Evolutionary conservation across 2,113 vertebrate species (phyloP).

Genomic region (Mormyrus lacerda): DNA sequence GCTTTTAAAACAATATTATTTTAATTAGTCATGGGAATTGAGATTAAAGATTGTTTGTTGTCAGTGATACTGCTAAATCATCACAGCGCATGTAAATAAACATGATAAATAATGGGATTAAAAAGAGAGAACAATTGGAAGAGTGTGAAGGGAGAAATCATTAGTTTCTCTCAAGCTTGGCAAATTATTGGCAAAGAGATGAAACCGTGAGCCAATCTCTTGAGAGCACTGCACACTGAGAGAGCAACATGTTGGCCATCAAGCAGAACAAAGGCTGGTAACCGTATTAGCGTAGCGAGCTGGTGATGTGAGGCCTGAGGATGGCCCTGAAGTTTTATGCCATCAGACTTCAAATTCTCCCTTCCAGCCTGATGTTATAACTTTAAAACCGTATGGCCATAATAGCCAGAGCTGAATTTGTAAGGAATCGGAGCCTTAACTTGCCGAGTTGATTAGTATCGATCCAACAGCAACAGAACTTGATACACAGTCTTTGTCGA

Average conservation of each 20-base stretch:
- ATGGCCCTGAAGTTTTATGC: not conserved
- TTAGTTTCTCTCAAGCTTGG: not conserved
- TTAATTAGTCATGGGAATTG: not conserved
- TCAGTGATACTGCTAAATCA: not conserved
- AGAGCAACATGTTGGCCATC: not conserved
- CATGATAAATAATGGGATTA: not conserved
- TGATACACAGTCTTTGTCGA: not conserved
- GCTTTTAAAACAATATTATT: not conserved
- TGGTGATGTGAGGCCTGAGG: not conserved
- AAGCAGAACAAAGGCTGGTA: not conserved
- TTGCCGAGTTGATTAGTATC: slow-evolving; percentile 12
- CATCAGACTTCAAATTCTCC: not conserved
- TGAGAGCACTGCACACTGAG: not conserved
- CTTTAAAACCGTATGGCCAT: not conserved
- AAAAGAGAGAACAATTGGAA: not conserved
- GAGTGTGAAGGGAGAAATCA: not conserved
- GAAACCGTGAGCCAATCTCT: not conserved
- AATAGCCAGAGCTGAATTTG: not conserved
- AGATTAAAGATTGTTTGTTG: not conserved
- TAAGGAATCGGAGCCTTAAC: not conserved
- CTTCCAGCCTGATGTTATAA: not conserved
- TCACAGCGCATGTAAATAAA: not conserved
- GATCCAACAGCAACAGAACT: not conserved
- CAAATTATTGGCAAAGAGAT: not conserved
- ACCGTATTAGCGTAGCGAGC: not conserved